A percentile compares a stretch with the other conserved stretches of the same genome.
Evolutionary conservation across 2,113 vertebrate genomes (phyloP).

Genomic region (Cynocephalus volans): DNA sequence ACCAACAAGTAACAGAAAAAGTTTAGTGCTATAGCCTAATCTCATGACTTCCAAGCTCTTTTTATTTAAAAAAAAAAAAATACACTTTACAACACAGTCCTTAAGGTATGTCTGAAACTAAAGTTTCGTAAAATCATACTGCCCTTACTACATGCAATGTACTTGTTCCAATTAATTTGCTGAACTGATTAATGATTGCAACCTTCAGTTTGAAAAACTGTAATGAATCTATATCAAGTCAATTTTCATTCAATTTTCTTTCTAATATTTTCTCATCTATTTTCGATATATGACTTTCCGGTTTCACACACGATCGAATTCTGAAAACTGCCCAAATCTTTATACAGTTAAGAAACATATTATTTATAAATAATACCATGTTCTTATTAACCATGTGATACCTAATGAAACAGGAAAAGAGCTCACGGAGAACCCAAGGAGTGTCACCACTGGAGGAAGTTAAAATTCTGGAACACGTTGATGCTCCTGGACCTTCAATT

Average conservation of each 20-base stretch:
- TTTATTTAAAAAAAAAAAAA: neutral
- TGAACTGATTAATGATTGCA: neutral
- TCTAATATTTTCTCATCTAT: neutral
- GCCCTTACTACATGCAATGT: neutral
- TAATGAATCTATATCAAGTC: neutral
- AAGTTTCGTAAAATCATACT: neutral
- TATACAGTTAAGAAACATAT: neutral
- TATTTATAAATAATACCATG: neutral
- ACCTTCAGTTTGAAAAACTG: neutral
- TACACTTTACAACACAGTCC: neutral
- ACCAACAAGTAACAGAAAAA: neutral
- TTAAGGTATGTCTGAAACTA: slow-evolving; percentile 19
- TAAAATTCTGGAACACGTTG: neutral
- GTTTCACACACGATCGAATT: slow-evolving; percentile 1
- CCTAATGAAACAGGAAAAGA: neutral
- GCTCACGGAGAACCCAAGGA: neutral
- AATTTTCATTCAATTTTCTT: neutral
- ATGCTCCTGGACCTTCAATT: neutral
- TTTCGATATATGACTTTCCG: slow-evolving; percentile 4
- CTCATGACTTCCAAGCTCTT: neutral
- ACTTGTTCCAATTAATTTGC: slow-evolving; percentile 1
- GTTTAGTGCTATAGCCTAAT: neutral
- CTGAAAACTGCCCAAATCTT: neutral
- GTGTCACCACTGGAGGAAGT: neutral
- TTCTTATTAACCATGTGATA: neutral